phyloP scores from a whole-genome alignment of 2,113 vertebrate genomes.

The Sterna hirundo region DNA sequence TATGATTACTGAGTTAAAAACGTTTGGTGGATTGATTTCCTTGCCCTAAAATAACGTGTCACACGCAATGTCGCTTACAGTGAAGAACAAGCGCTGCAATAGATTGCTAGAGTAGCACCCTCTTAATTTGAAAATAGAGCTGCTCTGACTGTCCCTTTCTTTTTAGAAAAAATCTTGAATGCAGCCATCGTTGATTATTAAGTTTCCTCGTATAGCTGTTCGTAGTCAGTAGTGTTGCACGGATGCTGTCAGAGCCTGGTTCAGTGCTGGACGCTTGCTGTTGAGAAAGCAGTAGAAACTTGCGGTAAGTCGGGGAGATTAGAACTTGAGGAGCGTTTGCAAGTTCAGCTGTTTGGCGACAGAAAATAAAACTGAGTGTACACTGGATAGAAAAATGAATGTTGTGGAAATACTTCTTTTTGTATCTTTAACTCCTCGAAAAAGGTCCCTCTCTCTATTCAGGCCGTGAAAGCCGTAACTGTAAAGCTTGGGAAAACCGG shows the following conservation, averaged over 20 bases:
- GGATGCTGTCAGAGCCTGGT: neutral
- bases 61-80: accelerated
- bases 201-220: neutral
- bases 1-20: neutral
- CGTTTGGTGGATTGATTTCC: neutral
- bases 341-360: neutral
- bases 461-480: neutral
- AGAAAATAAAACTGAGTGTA: neutral
- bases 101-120: neutral
- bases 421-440: neutral
- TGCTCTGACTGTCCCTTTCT: neutral
- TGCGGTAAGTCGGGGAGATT: neutral
- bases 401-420: neutral
- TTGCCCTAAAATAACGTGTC: neutral
- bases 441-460: neutral
- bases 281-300: neutral
- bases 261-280: neutral
- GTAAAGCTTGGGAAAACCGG: neutral
- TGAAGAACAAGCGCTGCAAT: neutral
- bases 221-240: neutral
- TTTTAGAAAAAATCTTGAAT: neutral
- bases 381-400: neutral
- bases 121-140: neutral
- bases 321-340: neutral
- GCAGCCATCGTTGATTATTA: neutral